Conservation (phyloP, 2,113 vertebrate genomes). For the Leptosomus discolor region DNA sequence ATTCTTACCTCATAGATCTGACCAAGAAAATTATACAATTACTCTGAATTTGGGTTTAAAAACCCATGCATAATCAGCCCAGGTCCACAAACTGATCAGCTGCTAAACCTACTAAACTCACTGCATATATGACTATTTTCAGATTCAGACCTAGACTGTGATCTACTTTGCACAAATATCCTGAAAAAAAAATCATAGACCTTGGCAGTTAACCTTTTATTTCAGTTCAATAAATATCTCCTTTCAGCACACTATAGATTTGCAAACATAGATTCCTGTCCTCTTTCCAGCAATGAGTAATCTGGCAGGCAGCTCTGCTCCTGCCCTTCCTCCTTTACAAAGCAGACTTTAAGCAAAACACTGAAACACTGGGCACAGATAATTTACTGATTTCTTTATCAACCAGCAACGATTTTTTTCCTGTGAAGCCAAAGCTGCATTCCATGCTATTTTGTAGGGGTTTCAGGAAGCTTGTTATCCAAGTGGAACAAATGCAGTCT, state of each 20-base stretch:
- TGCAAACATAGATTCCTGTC: not conserved
- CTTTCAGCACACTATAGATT: not conserved
- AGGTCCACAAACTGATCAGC: not conserved
- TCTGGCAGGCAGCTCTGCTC: not conserved
- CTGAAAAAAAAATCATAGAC: not conserved
- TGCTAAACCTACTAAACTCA: not conserved
- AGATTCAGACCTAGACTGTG: not conserved
- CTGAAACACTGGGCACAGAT: not conserved
- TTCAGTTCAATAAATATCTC: not conserved
- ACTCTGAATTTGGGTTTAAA: not conserved
- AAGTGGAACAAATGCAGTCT: not conserved
- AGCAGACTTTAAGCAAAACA: not conserved
- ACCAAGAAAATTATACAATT: not conserved
- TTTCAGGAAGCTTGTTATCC: not conserved
- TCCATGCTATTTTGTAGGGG: not conserved
- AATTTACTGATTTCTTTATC: not conserved
- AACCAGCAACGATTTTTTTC: not conserved
- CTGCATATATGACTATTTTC: not conserved
- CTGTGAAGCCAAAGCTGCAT: not conserved
- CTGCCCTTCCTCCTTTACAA: not conserved
- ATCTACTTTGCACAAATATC: not conserved
- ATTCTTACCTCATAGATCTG: not conserved
- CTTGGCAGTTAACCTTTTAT: slow-evolving; percentile 2
- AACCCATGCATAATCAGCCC: not conserved
- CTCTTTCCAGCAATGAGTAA: not conserved